phyloP scores from a whole-genome alignment of 2,113 vertebrate species.

The Peromyscus polionotus region DNA sequence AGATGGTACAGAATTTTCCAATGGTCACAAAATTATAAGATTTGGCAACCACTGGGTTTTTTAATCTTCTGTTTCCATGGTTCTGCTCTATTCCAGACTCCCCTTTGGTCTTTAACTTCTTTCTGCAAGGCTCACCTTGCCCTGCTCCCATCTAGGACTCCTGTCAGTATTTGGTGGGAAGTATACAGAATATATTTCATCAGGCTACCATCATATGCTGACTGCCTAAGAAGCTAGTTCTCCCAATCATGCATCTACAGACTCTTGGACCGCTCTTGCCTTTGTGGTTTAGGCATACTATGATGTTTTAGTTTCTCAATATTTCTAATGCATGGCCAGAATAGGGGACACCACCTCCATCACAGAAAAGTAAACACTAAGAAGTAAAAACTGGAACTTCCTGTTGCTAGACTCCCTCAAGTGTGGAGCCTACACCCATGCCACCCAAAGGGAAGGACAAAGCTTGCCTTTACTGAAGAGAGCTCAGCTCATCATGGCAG shows the following conservation, averaged over 20 bases:
- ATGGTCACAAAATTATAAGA: background rate
- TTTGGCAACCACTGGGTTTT: background rate
- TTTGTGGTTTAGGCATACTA: background rate
- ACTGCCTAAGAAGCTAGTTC: background rate
- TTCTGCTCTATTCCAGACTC: background rate
- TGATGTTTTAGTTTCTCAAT: background rate
- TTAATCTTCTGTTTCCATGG: background rate
- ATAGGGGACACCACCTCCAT: too few species aligned
- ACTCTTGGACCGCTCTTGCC: rapidly evolving
- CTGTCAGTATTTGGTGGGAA: background rate
- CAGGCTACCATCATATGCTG: background rate
- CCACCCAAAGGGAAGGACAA: too few species aligned
- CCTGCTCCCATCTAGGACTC: background rate
- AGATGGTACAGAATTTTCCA: background rate
- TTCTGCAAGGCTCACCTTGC: background rate
- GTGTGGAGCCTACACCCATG: too few species aligned
- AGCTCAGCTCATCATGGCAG: background rate
- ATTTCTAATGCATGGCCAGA: background rate
- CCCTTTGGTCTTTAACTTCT: background rate
- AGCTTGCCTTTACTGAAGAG: background rate
- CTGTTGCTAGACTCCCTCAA: background rate
- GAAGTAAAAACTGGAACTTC: background rate
- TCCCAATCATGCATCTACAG: too few species aligned
- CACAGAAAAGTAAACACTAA: background rate
- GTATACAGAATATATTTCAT: background rate